Conservation (phyloP, 2,797 vertebrate genomes). For the Ispidina picta region DNA sequence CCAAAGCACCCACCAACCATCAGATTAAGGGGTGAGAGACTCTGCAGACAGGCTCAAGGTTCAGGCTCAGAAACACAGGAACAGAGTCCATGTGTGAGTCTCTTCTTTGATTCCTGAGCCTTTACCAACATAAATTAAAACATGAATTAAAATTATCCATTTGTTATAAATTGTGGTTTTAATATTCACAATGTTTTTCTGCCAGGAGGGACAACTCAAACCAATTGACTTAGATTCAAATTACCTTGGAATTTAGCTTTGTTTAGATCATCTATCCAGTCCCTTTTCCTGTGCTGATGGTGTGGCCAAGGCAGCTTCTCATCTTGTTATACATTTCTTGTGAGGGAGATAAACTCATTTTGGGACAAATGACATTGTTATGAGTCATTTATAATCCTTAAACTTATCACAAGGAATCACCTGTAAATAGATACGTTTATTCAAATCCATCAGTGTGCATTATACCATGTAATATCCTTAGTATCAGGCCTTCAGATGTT, state of each 20-base stretch:
- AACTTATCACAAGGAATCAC: background rate
- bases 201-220: background rate
- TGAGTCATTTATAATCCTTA: constrained; percentile 19
- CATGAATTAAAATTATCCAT: background rate
- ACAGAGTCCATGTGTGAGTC: background rate
- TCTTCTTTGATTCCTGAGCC: background rate
- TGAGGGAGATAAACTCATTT: background rate
- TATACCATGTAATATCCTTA: constrained; percentile 14
- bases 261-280: background rate
- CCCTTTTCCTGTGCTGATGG: background rate
- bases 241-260: background rate
- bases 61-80: background rate
- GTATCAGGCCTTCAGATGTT: constrained; percentile 3
- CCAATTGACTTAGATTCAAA: background rate
- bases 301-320: background rate
- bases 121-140: background rate
- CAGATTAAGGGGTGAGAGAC: background rate
- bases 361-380: background rate
- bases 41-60: background rate
- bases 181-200: background rate
- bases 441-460: background rate
- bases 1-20: background rate
- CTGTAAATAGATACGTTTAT: constrained; percentile 23
- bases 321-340: background rate
- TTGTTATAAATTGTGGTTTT: background rate